Evolutionary conservation across 2,888 invertebrate species (phyloP).

Genomic region (Thelaira solivaga): DNA sequence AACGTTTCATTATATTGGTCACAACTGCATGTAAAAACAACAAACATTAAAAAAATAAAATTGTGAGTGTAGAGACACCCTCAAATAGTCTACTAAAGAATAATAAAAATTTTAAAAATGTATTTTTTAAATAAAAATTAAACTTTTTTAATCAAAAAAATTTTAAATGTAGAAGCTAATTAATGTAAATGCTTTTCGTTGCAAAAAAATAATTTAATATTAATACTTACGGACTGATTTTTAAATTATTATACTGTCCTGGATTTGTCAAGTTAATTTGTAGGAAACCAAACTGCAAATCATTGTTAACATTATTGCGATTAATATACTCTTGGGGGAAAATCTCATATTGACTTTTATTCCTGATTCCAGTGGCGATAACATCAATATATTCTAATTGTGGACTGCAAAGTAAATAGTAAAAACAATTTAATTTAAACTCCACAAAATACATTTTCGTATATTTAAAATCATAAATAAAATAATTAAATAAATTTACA

Average conservation of each 20-base stretch:
- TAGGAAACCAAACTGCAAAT: conserved; percentile 91
- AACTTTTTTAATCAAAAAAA: too few species aligned
- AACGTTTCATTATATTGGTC: not conserved
- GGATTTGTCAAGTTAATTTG: conserved; percentile 92
- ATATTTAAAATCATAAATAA: too few species aligned
- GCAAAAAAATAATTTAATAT: not conserved
- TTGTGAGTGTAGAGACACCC: too few species aligned
- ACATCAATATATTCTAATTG: conserved; percentile 88
- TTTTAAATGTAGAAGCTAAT: too few species aligned
- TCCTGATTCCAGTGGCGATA: conserved; percentile 82
- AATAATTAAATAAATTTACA: too few species aligned
- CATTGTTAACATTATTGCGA: conserved; percentile 83
- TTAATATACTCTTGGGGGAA: conserved; percentile 85
- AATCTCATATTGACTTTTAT: conserved; percentile 85
- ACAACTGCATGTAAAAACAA: not conserved
- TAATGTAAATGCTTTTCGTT: not conserved
- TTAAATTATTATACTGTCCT: conserved; percentile 81
- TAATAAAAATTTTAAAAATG: too few species aligned
- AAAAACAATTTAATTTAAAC: conserved; percentile 23
- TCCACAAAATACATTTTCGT: conserved; percentile 18
- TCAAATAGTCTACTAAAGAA: too few species aligned
- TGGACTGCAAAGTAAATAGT: conserved; percentile 78
- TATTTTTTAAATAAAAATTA: too few species aligned
- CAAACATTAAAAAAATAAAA: too few species aligned
- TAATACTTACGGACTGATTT: conserved; percentile 85